Conservation (phyloP, 2,888 invertebrate species). For the Sceliomorpha sp. region DNA sequence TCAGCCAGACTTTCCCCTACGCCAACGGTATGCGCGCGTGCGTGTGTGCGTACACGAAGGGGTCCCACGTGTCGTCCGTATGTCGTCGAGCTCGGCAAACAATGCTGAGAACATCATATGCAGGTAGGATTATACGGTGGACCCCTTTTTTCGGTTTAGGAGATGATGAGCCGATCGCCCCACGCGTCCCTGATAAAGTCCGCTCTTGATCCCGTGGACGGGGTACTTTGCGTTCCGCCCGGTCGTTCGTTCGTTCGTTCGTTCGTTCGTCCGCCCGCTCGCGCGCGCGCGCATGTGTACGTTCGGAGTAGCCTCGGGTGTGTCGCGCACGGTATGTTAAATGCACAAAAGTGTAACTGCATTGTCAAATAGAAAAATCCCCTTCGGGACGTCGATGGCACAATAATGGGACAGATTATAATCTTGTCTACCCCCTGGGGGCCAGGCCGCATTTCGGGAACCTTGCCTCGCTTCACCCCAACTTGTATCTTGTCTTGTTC, state of each 20-base stretch:
- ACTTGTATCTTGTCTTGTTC: slow-evolving; percentile 51
- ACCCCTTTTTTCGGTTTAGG: slow-evolving; percentile 73
- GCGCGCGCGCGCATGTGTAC: slow-evolving; percentile 5
- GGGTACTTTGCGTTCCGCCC: no score
- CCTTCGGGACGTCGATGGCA: slow-evolving; percentile 79
- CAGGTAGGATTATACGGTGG: slow-evolving; percentile 79
- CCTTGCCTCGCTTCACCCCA: slow-evolving; percentile 35
- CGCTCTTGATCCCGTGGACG: slow-evolving; percentile 60
- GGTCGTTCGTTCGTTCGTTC: no score
- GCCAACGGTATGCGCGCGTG: no score
- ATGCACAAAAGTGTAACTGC: slow-evolving; percentile 79
- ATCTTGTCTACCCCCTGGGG: slow-evolving; percentile 80
- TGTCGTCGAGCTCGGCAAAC: slow-evolving; percentile 57
- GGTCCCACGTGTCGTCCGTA: slow-evolving; percentile 59
- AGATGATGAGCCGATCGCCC: slow-evolving; percentile 66
- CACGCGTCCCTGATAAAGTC: slow-evolving; percentile 64
- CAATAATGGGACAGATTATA: slow-evolving; percentile 80
- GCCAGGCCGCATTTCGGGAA: slow-evolving; percentile 27
- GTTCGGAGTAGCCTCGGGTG: slow-evolving; percentile 3
- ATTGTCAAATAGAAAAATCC: slow-evolving; percentile 78
- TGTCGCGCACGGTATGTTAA: slow-evolving; percentile 71
- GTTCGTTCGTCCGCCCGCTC: no score
- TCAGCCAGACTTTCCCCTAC: no score
- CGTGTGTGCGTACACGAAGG: slow-evolving; percentile 56
- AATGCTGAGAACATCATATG: slow-evolving; percentile 76